A percentile compares a stretch with the other conserved stretches of the same genome.
These are phyloP conservation scores for Cossypha dichroa DNA, from an alignment of 2,797 vertebrate species.

Conservation along the genomic window DNA sequence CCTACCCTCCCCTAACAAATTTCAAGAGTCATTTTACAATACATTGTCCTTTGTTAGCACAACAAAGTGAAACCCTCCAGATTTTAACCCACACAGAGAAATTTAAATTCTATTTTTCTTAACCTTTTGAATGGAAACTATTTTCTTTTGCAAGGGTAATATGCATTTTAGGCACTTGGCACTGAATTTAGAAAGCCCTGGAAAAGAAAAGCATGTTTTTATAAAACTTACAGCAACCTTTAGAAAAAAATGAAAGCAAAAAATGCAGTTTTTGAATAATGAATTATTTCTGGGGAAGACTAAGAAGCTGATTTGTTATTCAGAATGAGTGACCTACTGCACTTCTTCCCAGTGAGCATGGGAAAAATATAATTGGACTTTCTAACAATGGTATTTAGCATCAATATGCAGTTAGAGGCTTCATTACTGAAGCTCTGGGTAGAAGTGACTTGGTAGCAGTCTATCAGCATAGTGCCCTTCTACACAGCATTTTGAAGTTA, in stretches of 20 bases:
- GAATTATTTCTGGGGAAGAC: not conserved
- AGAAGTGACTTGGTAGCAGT: slow-evolving; percentile 5
- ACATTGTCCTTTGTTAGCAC: not conserved
- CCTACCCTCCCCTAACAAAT: not conserved
- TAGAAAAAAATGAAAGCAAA: not conserved
- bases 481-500: slow-evolving; percentile 55
- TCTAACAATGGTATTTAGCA: slow-evolving; percentile 9
- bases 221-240: not conserved
- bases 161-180: not conserved
- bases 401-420: not conserved
- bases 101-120: not conserved
- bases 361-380: slow-evolving; percentile 18
- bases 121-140: not conserved
- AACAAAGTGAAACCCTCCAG: not conserved
- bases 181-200: not conserved
- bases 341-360: not conserved
- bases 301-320: slow-evolving; percentile 43
- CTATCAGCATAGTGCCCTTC: not conserved
- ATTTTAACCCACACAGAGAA: not conserved
- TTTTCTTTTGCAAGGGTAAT: not conserved
- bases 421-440: not conserved
- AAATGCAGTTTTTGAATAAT: not conserved
- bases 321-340: slow-evolving; percentile 6
- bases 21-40: not conserved
- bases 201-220: not conserved